Percentiles rank a stretch among this genome's conserved stretches.
phyloP scores from a whole-genome alignment of 2,888 invertebrate species.

The Scrobipalpa atriplicella region DNA sequence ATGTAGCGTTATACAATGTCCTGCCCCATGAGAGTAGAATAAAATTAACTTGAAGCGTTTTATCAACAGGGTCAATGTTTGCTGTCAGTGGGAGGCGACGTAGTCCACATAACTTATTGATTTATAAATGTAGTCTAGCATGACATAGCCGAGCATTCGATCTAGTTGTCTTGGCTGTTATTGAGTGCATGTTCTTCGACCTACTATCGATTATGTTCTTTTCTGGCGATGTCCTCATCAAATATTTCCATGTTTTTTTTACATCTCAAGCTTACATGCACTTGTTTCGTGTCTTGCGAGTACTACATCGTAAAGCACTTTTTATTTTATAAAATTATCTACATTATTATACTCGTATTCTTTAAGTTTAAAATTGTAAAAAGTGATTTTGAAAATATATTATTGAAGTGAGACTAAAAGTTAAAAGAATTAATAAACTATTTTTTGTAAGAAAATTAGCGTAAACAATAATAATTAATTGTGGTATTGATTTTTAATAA shows the following conservation, averaged over 20 bases:
- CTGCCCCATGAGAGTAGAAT: background rate
- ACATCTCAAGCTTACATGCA: background rate
- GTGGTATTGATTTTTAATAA: too few relatives aligned
- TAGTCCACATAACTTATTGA: conserved; percentile 90
- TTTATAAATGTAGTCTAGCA: background rate
- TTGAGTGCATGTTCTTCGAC: background rate
- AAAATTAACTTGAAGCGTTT: conserved; percentile 28
- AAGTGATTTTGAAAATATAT: background rate
- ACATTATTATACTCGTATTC: background rate
- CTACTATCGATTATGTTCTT: background rate
- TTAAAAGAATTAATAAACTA: background rate
- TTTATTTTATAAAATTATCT: background rate
- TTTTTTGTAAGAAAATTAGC: background rate
- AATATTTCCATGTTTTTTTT: background rate
- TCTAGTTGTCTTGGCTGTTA: conserved; percentile 1
- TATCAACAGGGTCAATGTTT: conserved; percentile 95
- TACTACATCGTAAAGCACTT: background rate
- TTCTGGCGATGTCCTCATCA: background rate
- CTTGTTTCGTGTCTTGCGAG: background rate
- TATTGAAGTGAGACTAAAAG: conserved; percentile 5
- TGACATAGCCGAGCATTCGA: background rate
- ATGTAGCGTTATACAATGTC: background rate
- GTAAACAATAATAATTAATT: too few relatives aligned
- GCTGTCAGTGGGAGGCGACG: conserved; percentile 97
- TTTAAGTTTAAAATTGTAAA: background rate